Evolutionary conservation across 2,113 vertebrate species (phyloP), one percentile per base, ranked within the genome.

Genomic region (Gavia stellata): DNA sequence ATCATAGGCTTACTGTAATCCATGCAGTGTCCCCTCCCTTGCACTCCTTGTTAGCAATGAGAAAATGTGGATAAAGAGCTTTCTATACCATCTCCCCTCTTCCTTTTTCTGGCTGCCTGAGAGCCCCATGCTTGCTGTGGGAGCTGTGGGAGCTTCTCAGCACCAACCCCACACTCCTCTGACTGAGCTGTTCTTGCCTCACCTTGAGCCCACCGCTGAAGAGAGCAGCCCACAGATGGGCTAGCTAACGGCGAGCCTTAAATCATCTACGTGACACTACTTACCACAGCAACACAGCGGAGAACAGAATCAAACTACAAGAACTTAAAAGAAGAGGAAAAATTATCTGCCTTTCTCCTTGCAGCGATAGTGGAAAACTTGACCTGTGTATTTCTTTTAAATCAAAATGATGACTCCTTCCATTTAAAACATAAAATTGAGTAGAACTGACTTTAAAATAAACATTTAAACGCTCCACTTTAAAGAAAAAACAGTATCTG

Each of bases 21-120:
- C n/a, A 29, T 0, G 1, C 47, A 28, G 17, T 10, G 18, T 29
- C 12, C 12, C 7, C 3, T 6, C 16, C 26, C 50, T 40, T 40
- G 28, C 31, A 34, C 26, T 81, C 29, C 45, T 34, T 73, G 13
- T 25, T 13, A 61, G 55, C 36, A 86, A 17, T 4, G 10, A 84
- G 47, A 47, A 86, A 78, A 86, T 4, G 40, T 24, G 36, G 61
- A 11, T 44, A 25, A 65, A 86, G 25, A 78, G 13, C 28, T 67
- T 44, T 52, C 29, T 14, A 11, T 4, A 12, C 0, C 0, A 58
- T 29, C 34, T 2, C 25, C 24, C 20, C 33, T 55, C n/a, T 75
- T 50, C 47, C 23, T 53, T 86, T 4, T 73, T 14, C 55, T 86
- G 75, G 29, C 67, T 91, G 40, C 44, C n/a, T 59, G n/a, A 40